Evolutionary conservation across 1,140 invertebrate species (phyloP).

Genomic region (Leptinotarsa defecta): DNA sequence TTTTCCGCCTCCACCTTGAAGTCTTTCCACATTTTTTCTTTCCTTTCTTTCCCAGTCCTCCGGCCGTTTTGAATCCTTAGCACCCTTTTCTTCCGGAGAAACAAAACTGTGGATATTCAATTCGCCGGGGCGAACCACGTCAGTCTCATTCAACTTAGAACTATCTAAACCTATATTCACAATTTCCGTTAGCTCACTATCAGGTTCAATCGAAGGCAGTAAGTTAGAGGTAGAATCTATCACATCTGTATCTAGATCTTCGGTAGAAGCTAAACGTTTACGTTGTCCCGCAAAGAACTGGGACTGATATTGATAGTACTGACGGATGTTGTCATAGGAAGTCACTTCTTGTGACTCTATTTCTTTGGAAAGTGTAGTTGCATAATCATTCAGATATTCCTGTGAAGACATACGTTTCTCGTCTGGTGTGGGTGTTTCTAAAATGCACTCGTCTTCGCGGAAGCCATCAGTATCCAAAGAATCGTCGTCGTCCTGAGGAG

Average conservation of each 20-base stretch:
- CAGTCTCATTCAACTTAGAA: constrained; percentile 46
- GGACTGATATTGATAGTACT: constrained; percentile 53
- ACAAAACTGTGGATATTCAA: constrained; percentile 45
- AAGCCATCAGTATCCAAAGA: constrained; percentile 61
- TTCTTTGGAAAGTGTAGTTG: constrained; percentile 20
- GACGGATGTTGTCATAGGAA: constrained; percentile 47
- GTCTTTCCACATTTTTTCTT: constrained; percentile 54
- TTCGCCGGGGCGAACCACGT: constrained; percentile 44
- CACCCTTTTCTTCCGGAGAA: constrained; percentile 58
- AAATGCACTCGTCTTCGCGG: constrained; percentile 56
- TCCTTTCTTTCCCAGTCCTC: constrained; percentile 57
- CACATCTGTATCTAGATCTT: constrained; percentile 53
- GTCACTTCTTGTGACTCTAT: constrained; percentile 50
- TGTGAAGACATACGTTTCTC: constrained; percentile 28
- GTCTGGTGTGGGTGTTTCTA: constrained; percentile 55
- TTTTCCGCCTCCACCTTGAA: constrained; percentile 57
- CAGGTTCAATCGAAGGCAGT: constrained; percentile 41
- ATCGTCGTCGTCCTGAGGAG: constrained; percentile 61
- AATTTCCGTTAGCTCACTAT: constrained; percentile 43
- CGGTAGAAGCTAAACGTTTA: constrained; percentile 53
- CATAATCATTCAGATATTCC: constrained; percentile 6
- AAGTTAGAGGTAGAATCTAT: constrained; percentile 41
- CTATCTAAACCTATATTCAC: constrained; percentile 46
- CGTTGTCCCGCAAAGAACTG: constrained; percentile 48
- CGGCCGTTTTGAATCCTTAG: constrained; percentile 56